Evolutionary conservation across 1,140 invertebrate species (phyloP).

Genomic region (Drosophila insularis): DNA sequence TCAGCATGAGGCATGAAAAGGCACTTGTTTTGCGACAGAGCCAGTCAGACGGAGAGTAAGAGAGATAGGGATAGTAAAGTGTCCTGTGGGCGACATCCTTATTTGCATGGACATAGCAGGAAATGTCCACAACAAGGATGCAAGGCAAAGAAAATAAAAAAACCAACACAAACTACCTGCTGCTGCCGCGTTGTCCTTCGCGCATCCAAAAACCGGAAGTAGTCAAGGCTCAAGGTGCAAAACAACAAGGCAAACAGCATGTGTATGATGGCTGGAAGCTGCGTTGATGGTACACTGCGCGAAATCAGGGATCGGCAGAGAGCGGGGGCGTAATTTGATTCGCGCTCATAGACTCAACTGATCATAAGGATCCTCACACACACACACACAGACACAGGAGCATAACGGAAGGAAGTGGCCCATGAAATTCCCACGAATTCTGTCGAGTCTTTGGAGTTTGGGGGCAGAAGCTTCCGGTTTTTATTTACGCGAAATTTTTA

Average conservation of each 20-base stretch:
- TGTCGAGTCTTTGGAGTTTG: constrained; percentile 1
- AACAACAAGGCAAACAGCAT: constrained; percentile 57
- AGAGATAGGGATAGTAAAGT: constrained; percentile 3
- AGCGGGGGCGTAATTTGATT: constrained; percentile 74
- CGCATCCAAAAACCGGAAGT: constrained; percentile 68
- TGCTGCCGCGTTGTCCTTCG: constrained; percentile 67
- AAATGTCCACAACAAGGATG: constrained; percentile 57
- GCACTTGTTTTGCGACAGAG: constrained; percentile 5
- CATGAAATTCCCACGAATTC: constrained; percentile 72
- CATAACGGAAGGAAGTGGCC: constrained; percentile 61
- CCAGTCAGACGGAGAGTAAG: neutral
- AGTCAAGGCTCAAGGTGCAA: constrained; percentile 78
- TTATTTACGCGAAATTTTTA: constrained; percentile 73
- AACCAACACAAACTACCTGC: constrained; percentile 61
- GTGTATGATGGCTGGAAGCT: constrained; percentile 62
- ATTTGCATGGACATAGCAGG: constrained; percentile 72
- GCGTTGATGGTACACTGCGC: neutral
- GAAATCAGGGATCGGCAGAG: neutral
- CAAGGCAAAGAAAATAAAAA: constrained; percentile 16
- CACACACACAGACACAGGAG: neutral
- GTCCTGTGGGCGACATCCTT: constrained; percentile 66
- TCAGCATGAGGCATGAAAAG: neutral
- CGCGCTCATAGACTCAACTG: constrained; percentile 54
- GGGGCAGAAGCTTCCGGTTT: constrained; percentile 4
- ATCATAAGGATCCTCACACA: constrained; percentile 34